Conservation (phyloP, 1,140 invertebrate species). For the Pseudomyrmex concolor region DNA sequence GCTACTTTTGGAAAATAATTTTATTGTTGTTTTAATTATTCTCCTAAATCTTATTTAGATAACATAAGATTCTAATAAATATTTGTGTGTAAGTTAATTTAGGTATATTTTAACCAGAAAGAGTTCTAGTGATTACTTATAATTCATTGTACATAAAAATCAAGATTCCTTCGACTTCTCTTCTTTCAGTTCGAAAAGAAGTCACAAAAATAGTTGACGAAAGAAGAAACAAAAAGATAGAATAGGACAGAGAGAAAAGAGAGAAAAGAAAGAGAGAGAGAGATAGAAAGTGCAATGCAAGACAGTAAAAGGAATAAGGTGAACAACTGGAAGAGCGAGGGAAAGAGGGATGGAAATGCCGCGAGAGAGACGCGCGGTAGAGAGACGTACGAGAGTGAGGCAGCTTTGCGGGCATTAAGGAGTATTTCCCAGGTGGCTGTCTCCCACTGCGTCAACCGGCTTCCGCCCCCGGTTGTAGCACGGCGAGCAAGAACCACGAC, state of each 20-base stretch:
- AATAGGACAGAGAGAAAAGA: not conserved
- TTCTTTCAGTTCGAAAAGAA: not conserved
- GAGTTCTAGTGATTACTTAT: not conserved
- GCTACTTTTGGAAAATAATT: not conserved
- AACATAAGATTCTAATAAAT: not conserved
- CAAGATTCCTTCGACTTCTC: not conserved
- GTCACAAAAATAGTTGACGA: not conserved
- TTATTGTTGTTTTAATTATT: not conserved
- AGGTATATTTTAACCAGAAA: not conserved
- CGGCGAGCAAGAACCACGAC: conserved; percentile 60
- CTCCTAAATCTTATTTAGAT: not conserved
- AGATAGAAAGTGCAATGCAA: not conserved
- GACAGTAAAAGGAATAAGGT: not conserved
- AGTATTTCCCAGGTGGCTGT: conserved; percentile 77
- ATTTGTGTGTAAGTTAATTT: not conserved
- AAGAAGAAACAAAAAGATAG: conserved; percentile 1
- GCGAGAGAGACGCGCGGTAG: conserved; percentile 21
- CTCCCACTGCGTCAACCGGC: conserved; percentile 64
- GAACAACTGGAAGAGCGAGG: not conserved
- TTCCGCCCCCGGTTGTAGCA: conserved; percentile 52
- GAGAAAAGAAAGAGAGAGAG: not conserved
- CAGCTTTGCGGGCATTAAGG: conserved; percentile 76
- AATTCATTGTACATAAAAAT: not conserved
- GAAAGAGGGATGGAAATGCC: conserved; percentile 36
- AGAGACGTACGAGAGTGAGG: conserved; percentile 55